Evolutionary conservation across 2,888 invertebrate species (phyloP).

Genomic region (Pachycephus smyrnensis): DNA sequence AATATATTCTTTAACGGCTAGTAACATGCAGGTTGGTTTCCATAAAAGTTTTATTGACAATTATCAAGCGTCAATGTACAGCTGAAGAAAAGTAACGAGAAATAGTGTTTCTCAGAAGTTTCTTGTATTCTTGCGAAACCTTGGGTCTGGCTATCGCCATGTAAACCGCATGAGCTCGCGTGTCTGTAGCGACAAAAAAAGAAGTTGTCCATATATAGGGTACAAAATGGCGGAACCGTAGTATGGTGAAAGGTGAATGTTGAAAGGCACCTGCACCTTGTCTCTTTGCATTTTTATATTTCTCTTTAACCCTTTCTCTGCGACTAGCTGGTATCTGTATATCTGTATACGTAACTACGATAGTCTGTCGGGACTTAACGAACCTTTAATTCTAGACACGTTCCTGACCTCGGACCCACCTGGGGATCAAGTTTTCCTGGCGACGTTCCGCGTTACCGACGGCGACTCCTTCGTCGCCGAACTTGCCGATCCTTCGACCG

Average conservation of each 20-base stretch:
- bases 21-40: too few species aligned
- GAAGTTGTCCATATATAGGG: constrained; percentile 19
- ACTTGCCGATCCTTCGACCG: constrained; percentile 76
- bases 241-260: constrained; percentile 52
- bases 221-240: constrained; percentile 34
- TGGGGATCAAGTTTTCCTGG: constrained; percentile 85
- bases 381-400: constrained; percentile 73
- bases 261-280: constrained; percentile 30
- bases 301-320: neutral
- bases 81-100: neutral
- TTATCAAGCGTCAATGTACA: constrained; percentile 13
- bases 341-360: neutral
- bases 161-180: neutral
- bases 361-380: constrained; percentile 16
- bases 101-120: neutral
- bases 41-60: neutral
- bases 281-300: neutral
- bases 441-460: constrained; percentile 79
- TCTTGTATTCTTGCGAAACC: neutral
- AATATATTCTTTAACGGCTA: neutral
- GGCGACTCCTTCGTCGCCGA: constrained; percentile 79
- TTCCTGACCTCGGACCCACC: constrained; percentile 79
- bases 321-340: neutral
- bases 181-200: constrained; percentile 3
- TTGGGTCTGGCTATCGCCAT: neutral